A percentile compares a stretch with the other conserved stretches of the same genome.
phyloP scores from a whole-genome alignment of 2,888 invertebrate genomes.

The Athripsodes cinereus region DNA sequence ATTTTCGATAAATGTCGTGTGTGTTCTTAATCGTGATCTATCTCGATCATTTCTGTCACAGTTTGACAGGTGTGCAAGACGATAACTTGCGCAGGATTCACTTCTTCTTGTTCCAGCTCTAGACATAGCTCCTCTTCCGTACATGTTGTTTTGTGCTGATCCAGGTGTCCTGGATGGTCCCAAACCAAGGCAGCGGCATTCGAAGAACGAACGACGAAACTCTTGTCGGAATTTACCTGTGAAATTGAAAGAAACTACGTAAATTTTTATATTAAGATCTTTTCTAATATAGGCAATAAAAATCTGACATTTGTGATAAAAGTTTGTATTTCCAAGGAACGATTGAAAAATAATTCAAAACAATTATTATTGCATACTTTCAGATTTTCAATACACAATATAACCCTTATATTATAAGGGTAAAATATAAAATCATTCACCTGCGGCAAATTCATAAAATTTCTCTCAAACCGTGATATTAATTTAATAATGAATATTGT shows the following conservation, averaged over 20 bases:
- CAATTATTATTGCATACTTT: too few relatives aligned
- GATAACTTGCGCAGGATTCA: slow-evolving; percentile 46
- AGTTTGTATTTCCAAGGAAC: too few relatives aligned
- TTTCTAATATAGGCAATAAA: too few relatives aligned
- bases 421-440: too few relatives aligned
- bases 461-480: too few relatives aligned
- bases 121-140: slow-evolving; percentile 38
- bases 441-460: too few relatives aligned
- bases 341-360: too few relatives aligned
- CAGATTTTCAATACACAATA: too few relatives aligned
- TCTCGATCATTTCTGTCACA: slow-evolving; percentile 34
- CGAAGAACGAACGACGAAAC: slow-evolving; percentile 63
- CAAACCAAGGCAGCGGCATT: slow-evolving; percentile 46
- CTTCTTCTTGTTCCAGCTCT: slow-evolving; percentile 38
- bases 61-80: slow-evolving; percentile 44
- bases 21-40: slow-evolving; percentile 32
- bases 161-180: slow-evolving; percentile 31
- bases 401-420: too few relatives aligned
- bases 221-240: slow-evolving; percentile 69
- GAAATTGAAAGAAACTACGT: background rate
- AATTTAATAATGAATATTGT: too few relatives aligned
- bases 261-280: slow-evolving; percentile 2
- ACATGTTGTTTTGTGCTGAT: slow-evolving; percentile 36
- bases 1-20: slow-evolving; percentile 47
- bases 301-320: too few relatives aligned